Evolutionary conservation across 2,888 invertebrate species (phyloP), one percentile per base, ranked within the genome.

Genomic region (Nomada fucata): DNA sequence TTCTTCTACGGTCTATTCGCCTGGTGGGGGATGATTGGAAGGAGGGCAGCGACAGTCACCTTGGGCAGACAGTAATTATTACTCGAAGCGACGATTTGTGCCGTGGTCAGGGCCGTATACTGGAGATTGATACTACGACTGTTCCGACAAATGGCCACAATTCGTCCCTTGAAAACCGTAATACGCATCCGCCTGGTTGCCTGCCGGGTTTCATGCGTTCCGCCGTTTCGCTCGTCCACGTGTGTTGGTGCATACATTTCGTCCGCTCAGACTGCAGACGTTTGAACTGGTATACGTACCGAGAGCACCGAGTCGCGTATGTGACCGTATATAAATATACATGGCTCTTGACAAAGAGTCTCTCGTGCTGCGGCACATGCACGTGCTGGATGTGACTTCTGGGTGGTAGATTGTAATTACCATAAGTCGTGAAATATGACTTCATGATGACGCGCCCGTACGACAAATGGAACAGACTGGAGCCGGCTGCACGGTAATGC

Each of bases 361-460:
- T 68, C 67, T 59, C 88, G 60, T 65, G 68, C 57, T 59, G 70
- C 26, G 67, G 73, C 71, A 53, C 44, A 59, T 60, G 84, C 78
- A 75, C 73, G 79, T 76, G 55, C 71, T 73, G 78, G 72, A 76
- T 75, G 82, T 79, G 82, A 81, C 90, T 91, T 89, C 90, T 92
- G 92, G 91, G 92, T 91, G 92, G 90, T 90, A 90, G 87, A 84
- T 88, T 90, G 92, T 91, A 92, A 92, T 92, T 92, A 92, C 91
- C 92, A 91, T 91, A 92, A 92, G 91, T 92, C 91, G 90, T 92
- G 92, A 92, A 92, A 92, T 92, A 92, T 92, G 92, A 92, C 91
- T 92, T 90, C 89, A 90, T 92, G 92, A 92, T 92, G 92, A 92
- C 91, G 90, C 89, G 88, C 81, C 81, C 76, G 78, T 86, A 89